Base-by-base conservation (phyloP, 2,113 vertebrate genomes). In the Climacteris rufus region DNA sequence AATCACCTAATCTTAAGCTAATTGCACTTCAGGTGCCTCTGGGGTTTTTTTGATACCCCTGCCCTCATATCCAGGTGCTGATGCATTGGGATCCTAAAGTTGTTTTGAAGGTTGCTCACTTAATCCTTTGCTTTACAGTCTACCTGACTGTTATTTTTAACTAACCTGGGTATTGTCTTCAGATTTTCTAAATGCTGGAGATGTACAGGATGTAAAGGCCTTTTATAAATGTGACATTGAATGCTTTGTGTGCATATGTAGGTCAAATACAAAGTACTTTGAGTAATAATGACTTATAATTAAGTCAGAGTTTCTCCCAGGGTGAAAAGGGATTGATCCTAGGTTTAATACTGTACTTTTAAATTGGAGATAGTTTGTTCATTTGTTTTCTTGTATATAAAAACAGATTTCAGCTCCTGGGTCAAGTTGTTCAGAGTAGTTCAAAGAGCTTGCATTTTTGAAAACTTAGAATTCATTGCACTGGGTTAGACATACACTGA, bases 171-270 rank as follows among this genome's bases (percentile, higher is more conserved):
- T 76, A 4, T 59, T 91, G 82, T 87, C 24, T 65, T 61, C 39
- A 74, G 33, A 20, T 54, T 60, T 71, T 90, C 15, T 56, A 20
- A 53, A 12, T 59, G 30, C 35, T 54, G 11, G 35, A 71, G 12
- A 28, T 49, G 6, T 44, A 31, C 18, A 45, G 33, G 45, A 35
- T 35, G 8, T 83, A 49, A 80, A 86, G 27, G 22, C 25, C 12
- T 80, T 45, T 56, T 57, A 37, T 0, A 0, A n/a, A 49, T 13
- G 7, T 39, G 21, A 47, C 7, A 3, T 24, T 59, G 40, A 79
- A 39, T 44, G 30, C n/a, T 93, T 70, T 68, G 47, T 35, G 25
- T 82, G 44, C 17, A 1, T 31, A 13, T 37, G 42, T 77, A 53
- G 23, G 25, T 74, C 57, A 94, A 80, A 65, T 74, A 30, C 31